A percentile compares a stretch with the other conserved stretches of the same genome.
Evolutionary conservation across 1,140 invertebrate genomes (phyloP).

Genomic region (Triops cancriformis): DNA sequence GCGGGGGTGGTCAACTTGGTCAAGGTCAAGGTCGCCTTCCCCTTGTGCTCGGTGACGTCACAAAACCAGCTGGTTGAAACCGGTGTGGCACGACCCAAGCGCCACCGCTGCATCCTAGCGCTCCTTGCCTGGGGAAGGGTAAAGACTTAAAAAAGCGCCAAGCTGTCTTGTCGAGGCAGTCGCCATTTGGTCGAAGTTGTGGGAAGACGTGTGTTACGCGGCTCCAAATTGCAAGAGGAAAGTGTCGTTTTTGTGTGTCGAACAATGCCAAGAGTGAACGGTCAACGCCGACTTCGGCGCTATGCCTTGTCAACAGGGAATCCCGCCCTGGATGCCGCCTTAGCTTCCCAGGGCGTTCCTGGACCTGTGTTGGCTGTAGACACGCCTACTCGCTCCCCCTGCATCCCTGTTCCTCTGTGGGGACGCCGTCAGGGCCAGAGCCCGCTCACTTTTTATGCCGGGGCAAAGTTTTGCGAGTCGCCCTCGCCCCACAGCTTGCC

Average conservation of each 20-base stretch:
- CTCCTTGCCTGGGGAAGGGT: no score
- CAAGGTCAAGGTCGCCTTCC: no score
- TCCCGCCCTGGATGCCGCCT: constrained; percentile 16
- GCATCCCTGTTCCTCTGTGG: constrained; percentile 15
- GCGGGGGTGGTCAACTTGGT: no score
- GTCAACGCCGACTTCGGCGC: neutral
- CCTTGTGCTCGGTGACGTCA: no score
- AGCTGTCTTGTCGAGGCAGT: no score
- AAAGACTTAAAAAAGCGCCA: no score
- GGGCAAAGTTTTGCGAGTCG: constrained; percentile 52
- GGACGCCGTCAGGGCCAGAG: constrained; percentile 18
- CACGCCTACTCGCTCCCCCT: constrained; percentile 4
- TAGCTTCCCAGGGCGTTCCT: constrained; percentile 10
- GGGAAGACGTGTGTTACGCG: no score
- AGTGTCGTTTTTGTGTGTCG: neutral
- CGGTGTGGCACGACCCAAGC: no score
- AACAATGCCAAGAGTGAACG: constrained; percentile 2
- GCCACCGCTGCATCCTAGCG: no score
- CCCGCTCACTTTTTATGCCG: constrained; percentile 44
- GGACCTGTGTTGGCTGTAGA: neutral
- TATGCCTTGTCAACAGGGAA: constrained; percentile 17
- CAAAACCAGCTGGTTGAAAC: no score
- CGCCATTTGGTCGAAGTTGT: no score
- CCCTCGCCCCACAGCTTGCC: constrained; percentile 50
- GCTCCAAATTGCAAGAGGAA: no score